Evolutionary conservation across 2,888 invertebrate genomes (phyloP).

Genomic region (Morpho helenor): DNA sequence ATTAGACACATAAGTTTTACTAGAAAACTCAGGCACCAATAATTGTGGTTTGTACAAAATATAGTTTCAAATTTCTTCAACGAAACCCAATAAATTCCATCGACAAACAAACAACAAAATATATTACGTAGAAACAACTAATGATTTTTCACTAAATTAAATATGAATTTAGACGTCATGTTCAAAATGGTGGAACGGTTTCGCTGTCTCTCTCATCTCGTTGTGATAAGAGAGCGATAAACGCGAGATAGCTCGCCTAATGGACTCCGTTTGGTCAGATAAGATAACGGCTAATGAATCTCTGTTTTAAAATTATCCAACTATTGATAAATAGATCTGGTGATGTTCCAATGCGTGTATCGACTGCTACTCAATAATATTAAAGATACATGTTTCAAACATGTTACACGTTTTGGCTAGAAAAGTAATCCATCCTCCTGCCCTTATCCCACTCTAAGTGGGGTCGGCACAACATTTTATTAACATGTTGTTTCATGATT

Average conservation of each 20-base stretch:
- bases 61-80: background rate
- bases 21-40: too few relatives aligned
- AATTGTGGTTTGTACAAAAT: too few relatives aligned
- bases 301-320: constrained; percentile 38
- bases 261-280: constrained; percentile 53
- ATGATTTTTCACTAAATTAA: constrained; percentile 41
- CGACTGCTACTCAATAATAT: too few relatives aligned
- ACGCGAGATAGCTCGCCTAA: constrained; percentile 51
- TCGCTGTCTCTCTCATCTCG: constrained; percentile 49
- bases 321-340: constrained; percentile 33
- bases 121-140: constrained; percentile 9
- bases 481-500: too few relatives aligned
- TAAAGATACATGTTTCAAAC: background rate
- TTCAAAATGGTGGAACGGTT: constrained; percentile 42
- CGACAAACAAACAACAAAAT: constrained; percentile 6
- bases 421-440: too few relatives aligned
- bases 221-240: constrained; percentile 52
- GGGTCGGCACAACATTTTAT: too few relatives aligned
- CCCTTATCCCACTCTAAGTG: too few relatives aligned
- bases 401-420: background rate
- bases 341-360: background rate
- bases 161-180: constrained; percentile 48
- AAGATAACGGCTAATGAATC: constrained; percentile 63
- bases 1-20: too few relatives aligned
- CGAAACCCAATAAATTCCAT: background rate